Conservation (phyloP, 2,888 invertebrate species). For the Gonocerus acuteangulatus region DNA sequence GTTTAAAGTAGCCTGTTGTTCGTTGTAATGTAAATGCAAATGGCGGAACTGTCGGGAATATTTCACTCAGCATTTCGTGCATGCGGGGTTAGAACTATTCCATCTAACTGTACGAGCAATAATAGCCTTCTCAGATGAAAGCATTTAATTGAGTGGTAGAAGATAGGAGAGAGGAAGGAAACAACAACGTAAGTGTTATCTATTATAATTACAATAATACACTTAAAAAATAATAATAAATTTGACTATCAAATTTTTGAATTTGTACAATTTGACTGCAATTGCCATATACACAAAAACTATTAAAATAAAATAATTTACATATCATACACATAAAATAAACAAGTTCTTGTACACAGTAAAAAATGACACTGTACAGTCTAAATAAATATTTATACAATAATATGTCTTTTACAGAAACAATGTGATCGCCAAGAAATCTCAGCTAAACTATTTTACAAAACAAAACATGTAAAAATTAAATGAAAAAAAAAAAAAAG, state of each 20-base stretch:
- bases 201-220: constrained; percentile 20
- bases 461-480: constrained; percentile 4
- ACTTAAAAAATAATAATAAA: constrained; percentile 15
- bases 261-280: constrained; percentile 20
- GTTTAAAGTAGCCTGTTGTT: no score
- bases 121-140: no score
- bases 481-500: background rate
- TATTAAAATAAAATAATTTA: constrained; percentile 19
- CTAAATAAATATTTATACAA: constrained; percentile 30
- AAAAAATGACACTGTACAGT: constrained; percentile 27
- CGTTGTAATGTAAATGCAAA: no score
- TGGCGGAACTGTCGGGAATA: no score
- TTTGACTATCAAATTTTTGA: constrained; percentile 17
- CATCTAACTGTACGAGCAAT: no score
- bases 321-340: constrained; percentile 24
- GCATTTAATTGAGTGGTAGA: no score
- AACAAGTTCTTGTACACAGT: constrained; percentile 21
- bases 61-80: no score
- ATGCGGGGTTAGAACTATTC: no score
- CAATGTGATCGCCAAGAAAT: constrained; percentile 5
- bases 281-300: constrained; percentile 15
- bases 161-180: no score
- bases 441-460: background rate
- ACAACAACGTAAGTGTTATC: constrained; percentile 1
- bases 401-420: constrained; percentile 23